These are phyloP conservation scores for Lasioglossum zephyrum DNA, from an alignment of 2,888 invertebrate genomes.

Conservation along the genomic window DNA sequence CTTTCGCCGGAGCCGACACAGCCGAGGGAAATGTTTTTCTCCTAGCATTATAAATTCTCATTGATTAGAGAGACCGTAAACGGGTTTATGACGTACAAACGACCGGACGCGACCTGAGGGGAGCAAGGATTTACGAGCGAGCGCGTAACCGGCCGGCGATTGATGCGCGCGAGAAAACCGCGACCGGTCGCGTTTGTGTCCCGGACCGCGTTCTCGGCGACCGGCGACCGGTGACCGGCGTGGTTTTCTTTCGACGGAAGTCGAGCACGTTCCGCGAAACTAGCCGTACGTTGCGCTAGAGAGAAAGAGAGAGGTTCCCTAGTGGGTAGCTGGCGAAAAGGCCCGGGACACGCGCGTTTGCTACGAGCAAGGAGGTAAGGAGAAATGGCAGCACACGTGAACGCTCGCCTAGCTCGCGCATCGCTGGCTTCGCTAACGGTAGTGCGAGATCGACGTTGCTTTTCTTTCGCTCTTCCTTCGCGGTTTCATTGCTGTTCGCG, in stretches of 20 bases:
- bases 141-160: constrained; percentile 12
- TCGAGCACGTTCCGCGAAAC: constrained; percentile 52
- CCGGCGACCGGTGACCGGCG: constrained; percentile 14
- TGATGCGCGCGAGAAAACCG: not conserved
- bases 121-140: constrained; percentile 34
- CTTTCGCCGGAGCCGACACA: constrained; percentile 7
- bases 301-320: constrained; percentile 26
- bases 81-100: constrained; percentile 45
- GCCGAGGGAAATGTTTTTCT: constrained; percentile 15
- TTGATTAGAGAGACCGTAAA: constrained; percentile 44
- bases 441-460: constrained; percentile 45
- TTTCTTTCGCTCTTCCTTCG: constrained; percentile 26
- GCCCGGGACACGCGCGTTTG: constrained; percentile 17
- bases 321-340: not conserved
- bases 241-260: constrained; percentile 56
- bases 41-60: constrained; percentile 37
- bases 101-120: constrained; percentile 29
- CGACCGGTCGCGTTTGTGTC: constrained; percentile 9
- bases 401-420: not conserved
- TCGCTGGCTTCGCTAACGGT: constrained; percentile 52
- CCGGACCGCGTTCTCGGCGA: constrained; percentile 15
- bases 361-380: not conserved
- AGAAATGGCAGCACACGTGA: constrained; percentile 6
- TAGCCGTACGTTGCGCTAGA: constrained; percentile 4
- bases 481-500: constrained; percentile 9